Evolutionary conservation across 2,888 invertebrate species (phyloP).

Genomic region (Gerris lacustris): DNA sequence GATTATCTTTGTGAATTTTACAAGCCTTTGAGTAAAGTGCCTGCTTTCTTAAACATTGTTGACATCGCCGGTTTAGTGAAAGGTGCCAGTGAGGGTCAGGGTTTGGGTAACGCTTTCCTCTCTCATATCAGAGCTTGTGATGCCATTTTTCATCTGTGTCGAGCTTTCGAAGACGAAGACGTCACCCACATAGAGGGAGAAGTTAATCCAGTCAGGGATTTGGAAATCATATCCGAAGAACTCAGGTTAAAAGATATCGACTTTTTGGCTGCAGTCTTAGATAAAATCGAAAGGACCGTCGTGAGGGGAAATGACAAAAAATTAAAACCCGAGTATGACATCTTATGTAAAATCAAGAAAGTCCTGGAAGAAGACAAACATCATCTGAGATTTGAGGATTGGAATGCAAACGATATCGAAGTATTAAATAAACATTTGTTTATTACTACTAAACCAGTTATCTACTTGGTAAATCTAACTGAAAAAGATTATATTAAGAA

Average conservation of each 20-base stretch:
- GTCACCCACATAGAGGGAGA: constrained; percentile 98
- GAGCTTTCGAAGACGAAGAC: constrained; percentile 94
- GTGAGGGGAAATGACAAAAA: constrained; percentile 85
- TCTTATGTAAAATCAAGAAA: constrained; percentile 68
- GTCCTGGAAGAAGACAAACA: constrained; percentile 78
- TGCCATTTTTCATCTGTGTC: constrained; percentile 88
- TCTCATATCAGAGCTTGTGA: constrained; percentile 98
- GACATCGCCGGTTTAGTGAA: constrained; percentile 98
- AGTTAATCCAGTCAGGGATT: constrained; percentile 89
- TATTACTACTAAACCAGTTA: constrained; percentile 91
- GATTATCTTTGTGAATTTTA: constrained; percentile 87
- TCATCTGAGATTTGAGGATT: constrained; percentile 84
- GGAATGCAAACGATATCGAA: constrained; percentile 90
- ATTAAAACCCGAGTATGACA: constrained; percentile 86
- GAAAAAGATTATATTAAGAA: constrained; percentile 97
- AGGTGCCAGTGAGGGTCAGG: constrained; percentile 95
- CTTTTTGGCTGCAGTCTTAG: constrained; percentile 63
- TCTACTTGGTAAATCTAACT: constrained; percentile 92
- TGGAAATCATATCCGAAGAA: constrained; percentile 94
- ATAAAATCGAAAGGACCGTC: constrained; percentile 73
- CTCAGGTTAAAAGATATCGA: constrained; percentile 89
- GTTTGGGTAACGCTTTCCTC: constrained; percentile 95
- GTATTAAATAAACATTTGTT: constrained; percentile 90
- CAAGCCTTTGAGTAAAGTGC: constrained; percentile 95
- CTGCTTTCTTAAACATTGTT: constrained; percentile 91